Base-by-base conservation (phyloP, 2,888 invertebrate species). In the Cataglyphis cursor region DNA sequence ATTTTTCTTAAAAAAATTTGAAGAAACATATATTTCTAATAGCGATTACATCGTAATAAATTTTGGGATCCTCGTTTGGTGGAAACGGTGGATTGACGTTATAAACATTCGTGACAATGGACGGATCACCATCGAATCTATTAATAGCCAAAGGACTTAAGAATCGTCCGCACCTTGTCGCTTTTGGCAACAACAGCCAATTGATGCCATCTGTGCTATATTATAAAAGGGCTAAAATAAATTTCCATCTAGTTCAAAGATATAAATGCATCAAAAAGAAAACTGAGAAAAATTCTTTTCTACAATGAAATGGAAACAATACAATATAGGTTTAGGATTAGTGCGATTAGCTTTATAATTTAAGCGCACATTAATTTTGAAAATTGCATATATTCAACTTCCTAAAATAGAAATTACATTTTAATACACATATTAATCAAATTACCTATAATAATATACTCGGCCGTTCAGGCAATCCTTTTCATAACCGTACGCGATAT, bases 401-500 rank as follows among this genome's bases (percentile, higher is more conserved):
- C 5, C 18, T 48, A 48, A 48, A 48, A 18, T 15, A 44, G 18
- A 44, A 44, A 44, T 44, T 44, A 5, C 18, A 5, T 44, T 44
- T 44, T 4, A 15, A 44, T 18, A 48, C 6, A 48, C 18, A 41
- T 54, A 41, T 54, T 38, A 21, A 35, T 65, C 12, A 54, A 83
- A 65, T 90, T 93, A 96, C 96, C 96, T 97, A 95, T 98, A 99
- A 93, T 97, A 98, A 94, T 96, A 98, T 87, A 96, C 97, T 92
- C 96, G 96, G 81, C 97, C 97, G 28, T 95, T 94, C 61, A 98
- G 94, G 74, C 97, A 97, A 94, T 99, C 98, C 85, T 96, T 96
- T 28, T 96, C 95, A 88, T 97, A 97, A 18, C 99, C 98, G 92
- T 97, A 98, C 1, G 98, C 97, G 85, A 99, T 96, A 93, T 97